Evolutionary conservation across 2,797 vertebrate species (phyloP).

Genomic region (Urosaurus nigricauda): DNA sequence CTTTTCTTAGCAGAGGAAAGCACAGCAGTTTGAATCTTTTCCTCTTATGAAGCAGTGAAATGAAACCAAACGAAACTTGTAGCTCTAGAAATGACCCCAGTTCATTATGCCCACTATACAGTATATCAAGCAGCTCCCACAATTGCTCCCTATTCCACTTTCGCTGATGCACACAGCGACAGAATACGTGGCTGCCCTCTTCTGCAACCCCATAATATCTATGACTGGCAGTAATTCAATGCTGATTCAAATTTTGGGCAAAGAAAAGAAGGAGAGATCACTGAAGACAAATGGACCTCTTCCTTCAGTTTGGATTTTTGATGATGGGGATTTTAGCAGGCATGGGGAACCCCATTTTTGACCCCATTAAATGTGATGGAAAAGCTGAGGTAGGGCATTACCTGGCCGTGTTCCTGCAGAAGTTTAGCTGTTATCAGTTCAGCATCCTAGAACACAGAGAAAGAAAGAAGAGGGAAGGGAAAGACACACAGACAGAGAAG

Average conservation of each 20-base stretch:
- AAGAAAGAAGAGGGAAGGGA: slow-evolving; percentile 32
- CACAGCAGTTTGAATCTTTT: too few relatives aligned
- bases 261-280: not conserved
- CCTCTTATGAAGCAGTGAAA: not conserved
- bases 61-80: not conserved
- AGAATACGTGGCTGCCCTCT: not conserved
- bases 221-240: not conserved
- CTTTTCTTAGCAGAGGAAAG: not conserved
- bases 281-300: not conserved
- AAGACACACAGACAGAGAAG: slow-evolving; percentile 50
- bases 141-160: not conserved
- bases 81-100: not conserved
- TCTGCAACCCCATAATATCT: not conserved
- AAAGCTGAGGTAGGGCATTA: slow-evolving; percentile 60
- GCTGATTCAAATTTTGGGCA: not conserved
- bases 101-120: not conserved
- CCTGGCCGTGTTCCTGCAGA: slow-evolving; percentile 90
- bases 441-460: slow-evolving; percentile 82
- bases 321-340: not conserved
- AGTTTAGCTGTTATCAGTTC: slow-evolving; percentile 86
- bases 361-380: not conserved
- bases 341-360: not conserved
- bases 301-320: not conserved
- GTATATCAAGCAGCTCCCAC: not conserved
- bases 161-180: not conserved